Conservation (phyloP, 2,888 invertebrate species). For the Agonopterix heracliana region DNA sequence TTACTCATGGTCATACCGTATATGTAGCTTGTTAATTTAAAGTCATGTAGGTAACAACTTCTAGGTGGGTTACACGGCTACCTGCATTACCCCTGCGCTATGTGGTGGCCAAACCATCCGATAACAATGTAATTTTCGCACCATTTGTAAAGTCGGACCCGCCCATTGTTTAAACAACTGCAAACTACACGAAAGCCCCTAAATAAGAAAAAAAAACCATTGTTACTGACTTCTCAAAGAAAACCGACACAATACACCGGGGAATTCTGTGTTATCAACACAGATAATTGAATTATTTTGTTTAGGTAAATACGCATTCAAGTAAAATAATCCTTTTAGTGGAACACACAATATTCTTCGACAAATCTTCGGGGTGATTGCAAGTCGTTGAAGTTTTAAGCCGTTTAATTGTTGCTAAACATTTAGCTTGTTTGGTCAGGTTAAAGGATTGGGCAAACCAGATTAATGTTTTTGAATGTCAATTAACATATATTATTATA, state of each 20-base stretch:
- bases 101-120: slow-evolving; percentile 3
- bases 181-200: slow-evolving; percentile 38
- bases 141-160: slow-evolving; percentile 22
- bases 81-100: slow-evolving; percentile 10
- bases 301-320: slow-evolving; percentile 18
- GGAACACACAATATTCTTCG: slow-evolving; percentile 1
- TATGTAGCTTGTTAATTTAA: too few species aligned
- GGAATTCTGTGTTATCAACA: slow-evolving; percentile 34
- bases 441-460: slow-evolving; percentile 5
- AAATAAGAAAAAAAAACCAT: slow-evolving; percentile 19
- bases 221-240: slow-evolving; percentile 26
- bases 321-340: slow-evolving; percentile 19
- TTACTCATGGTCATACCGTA: too few species aligned
- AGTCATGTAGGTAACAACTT: too few species aligned
- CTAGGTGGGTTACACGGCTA: not conserved
- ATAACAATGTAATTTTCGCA: slow-evolving; percentile 13
- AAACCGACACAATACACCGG: slow-evolving; percentile 34
- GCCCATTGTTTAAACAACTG: slow-evolving; percentile 35
- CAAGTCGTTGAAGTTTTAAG: slow-evolving; percentile 3
- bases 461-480: slow-evolving; percentile 9
- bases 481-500: not conserved
- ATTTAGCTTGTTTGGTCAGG: slow-evolving; percentile 1
- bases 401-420: slow-evolving; percentile 4
- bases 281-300: slow-evolving; percentile 46
- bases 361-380: slow-evolving; percentile 12